These are phyloP conservation scores for Gymnodraco acuticeps DNA, from an alignment of 2,797 vertebrate genomes.

Conservation along the genomic window DNA sequence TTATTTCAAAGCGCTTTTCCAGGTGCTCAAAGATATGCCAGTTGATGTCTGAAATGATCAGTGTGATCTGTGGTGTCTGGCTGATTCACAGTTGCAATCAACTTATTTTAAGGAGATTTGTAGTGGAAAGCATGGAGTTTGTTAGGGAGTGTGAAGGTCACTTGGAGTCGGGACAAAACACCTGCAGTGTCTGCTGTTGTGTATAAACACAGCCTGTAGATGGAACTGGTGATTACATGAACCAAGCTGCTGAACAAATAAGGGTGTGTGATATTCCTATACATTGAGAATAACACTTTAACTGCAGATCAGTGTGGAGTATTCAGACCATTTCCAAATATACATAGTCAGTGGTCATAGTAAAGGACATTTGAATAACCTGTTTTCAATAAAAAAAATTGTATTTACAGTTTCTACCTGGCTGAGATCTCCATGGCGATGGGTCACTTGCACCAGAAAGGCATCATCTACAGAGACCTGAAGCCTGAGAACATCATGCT, in stretches of 20 bases:
- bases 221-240: conserved; percentile 39
- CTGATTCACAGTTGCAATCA: background rate
- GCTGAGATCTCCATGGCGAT: conserved; percentile 99
- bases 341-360: conserved; percentile 88
- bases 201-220: conserved; percentile 52
- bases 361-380: conserved; percentile 83
- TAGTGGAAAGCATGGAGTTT: background rate
- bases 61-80: background rate
- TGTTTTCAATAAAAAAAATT: background rate
- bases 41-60: background rate
- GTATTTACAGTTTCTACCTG: conserved; percentile 95
- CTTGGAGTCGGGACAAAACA: conserved; percentile 1
- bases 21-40: too few relatives aligned
- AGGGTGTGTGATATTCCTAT: conserved; percentile 17
- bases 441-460: conserved; percentile 98
- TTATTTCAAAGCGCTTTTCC: too few relatives aligned
- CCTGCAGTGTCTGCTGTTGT: conserved; percentile 25
- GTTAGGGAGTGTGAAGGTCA: conserved; percentile 5
- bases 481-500: conserved; percentile 99
- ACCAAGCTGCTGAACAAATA: conserved; percentile 31
- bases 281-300: background rate
- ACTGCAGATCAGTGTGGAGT: background rate
- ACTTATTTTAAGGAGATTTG: background rate
- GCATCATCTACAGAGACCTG: conserved; percentile 98
- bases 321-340: conserved; percentile 22